Evolutionary conservation across 2,113 vertebrate genomes (phyloP).

Genomic region (Zingel zingel): DNA sequence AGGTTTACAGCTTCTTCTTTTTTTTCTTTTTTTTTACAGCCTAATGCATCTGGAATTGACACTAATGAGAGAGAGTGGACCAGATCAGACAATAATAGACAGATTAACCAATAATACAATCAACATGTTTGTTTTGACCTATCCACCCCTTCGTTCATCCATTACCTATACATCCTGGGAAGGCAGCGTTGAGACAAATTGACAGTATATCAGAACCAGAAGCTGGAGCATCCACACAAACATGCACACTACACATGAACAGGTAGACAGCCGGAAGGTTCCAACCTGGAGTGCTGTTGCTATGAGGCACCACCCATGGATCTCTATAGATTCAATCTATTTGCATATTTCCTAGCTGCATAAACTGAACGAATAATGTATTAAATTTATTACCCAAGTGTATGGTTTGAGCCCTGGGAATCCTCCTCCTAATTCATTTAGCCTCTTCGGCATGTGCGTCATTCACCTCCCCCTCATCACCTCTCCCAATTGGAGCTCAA

Average conservation of each 20-base stretch:
- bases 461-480: conserved; percentile 65
- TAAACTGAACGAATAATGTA: conserved; percentile 27
- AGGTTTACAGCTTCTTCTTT: too few relatives aligned
- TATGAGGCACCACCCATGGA: neutral
- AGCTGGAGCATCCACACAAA: neutral
- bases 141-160: neutral
- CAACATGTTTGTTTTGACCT: neutral
- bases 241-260: neutral
- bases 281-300: neutral
- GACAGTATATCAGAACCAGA: too few relatives aligned
- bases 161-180: neutral
- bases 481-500: conserved; percentile 62
- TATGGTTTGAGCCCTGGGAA: conserved; percentile 49
- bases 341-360: conserved; percentile 4
- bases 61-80: too few relatives aligned
- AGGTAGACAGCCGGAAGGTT: neutral
- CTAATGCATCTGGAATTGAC: too few relatives aligned
- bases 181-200: neutral
- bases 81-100: neutral
- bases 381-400: conserved; percentile 54
- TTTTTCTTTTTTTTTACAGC: too few relatives aligned
- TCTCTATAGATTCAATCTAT: conserved; percentile 20
- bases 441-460: conserved; percentile 49
- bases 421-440: conserved; percentile 64
- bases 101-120: neutral